Base-by-base conservation (phyloP, 2,797 vertebrate genomes). In the Phalanger gymnotis region DNA sequence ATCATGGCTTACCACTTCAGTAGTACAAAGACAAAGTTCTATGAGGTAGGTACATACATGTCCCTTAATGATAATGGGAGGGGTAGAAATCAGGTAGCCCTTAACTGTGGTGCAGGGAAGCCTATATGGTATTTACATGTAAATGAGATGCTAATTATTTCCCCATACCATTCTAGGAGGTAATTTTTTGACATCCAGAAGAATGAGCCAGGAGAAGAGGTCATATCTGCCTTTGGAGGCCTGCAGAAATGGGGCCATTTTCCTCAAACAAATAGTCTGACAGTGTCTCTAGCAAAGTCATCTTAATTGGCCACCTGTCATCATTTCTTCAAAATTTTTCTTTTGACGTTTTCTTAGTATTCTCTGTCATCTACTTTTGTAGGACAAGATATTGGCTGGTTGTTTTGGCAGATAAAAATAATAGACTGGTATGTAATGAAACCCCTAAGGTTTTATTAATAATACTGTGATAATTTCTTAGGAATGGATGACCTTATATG, bases 171-270 rank as follows among this genome's bases (percentile, higher is more conserved):
- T 66, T 31, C 4, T 4, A n/a, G 34, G 61, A 66, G 61, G 34
- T n/a, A n/a, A 66, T 61, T 66, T 55, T 66, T 66, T 66, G 61
- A 66, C 34, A 66, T 58, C 57, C 57, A 66, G 14, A 16, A 66
- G 4, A 66, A 66, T 66, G 61, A 66, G 31, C 13, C 34, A 66
- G 57, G 12, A 58, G 34, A n/a, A n/a, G 34, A 66, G 34, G 34
- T 66, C 31, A n/a, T 73, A 40, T 40, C n/a, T 40, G n/a, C 34
- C 92, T 97, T 96, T 30, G 93, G 34, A 96, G 92, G 34, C 61
- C 54, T 96, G 95, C 95, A 92, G 61, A 95, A 51, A 54, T 73
- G 51, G 87, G 96, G 30, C 54, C 93, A 92, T 90, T 47, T 96
- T 94, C 92, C 66, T n/a, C 66, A 73, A 40, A 40, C 16, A 0